Evolutionary conservation across 2,797 vertebrate species (phyloP).

Genomic region (Coccyzus lansbergi): DNA sequence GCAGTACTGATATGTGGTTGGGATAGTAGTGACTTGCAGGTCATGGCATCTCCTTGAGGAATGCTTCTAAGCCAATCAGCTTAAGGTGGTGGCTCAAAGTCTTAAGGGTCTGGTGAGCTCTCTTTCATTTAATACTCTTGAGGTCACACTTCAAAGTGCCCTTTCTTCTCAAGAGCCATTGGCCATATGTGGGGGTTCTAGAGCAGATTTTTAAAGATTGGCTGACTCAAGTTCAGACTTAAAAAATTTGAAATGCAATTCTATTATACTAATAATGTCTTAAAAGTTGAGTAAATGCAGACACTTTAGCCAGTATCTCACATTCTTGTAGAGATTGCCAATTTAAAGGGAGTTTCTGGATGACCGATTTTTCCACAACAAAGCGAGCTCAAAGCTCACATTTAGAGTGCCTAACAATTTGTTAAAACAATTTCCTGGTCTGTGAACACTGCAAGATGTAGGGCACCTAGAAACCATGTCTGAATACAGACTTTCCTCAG

Average conservation of each 20-base stretch:
- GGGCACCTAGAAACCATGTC: neutral
- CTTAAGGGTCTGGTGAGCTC: constrained; percentile 61
- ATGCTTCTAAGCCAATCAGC: constrained; percentile 65
- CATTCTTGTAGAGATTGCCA: constrained; percentile 28
- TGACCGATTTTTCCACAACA: constrained; percentile 49
- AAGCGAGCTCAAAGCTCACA: constrained; percentile 17
- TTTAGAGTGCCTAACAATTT: constrained; percentile 2
- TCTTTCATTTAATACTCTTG: constrained; percentile 73
- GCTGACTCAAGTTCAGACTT: constrained; percentile 53
- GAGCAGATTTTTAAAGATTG: constrained; percentile 61
- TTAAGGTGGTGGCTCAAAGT: constrained; percentile 62
- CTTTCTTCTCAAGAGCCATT: constrained; percentile 56
- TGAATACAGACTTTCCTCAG: neutral
- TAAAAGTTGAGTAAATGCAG: constrained; percentile 51
- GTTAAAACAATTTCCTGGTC: constrained; percentile 21
- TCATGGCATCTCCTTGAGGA: constrained; percentile 68
- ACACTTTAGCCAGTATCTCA: constrained; percentile 31
- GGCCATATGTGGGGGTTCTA: constrained; percentile 81
- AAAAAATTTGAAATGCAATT: constrained; percentile 23
- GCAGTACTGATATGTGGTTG: constrained; percentile 53
- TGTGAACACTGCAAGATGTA: constrained; percentile 1
- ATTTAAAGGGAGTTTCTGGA: constrained; percentile 36
- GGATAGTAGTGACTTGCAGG: constrained; percentile 58
- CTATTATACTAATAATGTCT: constrained; percentile 42
- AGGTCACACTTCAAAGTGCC: constrained; percentile 77